phyloP scores from a whole-genome alignment of 2,797 vertebrate species.

The Karalla daura region DNA sequence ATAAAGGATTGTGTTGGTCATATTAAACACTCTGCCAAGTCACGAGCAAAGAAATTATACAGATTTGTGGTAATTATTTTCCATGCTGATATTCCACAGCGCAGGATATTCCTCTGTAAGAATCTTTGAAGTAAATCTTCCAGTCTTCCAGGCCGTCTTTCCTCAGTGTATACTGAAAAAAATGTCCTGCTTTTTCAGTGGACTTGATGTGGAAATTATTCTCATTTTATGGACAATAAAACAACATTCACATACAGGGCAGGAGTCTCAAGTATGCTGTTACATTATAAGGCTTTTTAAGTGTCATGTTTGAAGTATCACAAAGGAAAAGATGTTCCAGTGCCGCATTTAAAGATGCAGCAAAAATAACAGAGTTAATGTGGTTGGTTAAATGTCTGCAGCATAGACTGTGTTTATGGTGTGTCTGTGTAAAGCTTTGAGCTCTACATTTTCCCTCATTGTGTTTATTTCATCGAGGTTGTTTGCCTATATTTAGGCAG shows the following conservation, averaged over 20 bases:
- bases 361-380: too few relatives aligned
- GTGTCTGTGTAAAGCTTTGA: too few relatives aligned
- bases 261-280: too few relatives aligned
- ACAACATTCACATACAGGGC: too few relatives aligned
- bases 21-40: not conserved
- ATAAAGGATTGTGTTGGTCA: not conserved
- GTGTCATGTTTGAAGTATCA: not conserved
- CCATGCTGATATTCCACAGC: not conserved
- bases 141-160: not conserved
- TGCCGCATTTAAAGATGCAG: too few relatives aligned
- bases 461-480: not conserved
- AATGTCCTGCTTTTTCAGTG: too few relatives aligned
- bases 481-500: slow-evolving; percentile 1
- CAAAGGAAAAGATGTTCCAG: not conserved
- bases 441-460: not conserved
- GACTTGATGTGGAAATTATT: too few relatives aligned
- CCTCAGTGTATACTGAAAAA: not conserved
- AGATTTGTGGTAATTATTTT: slow-evolving; percentile 18
- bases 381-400: too few relatives aligned
- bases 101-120: not conserved
- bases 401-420: too few relatives aligned
- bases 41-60: slow-evolving; percentile 1
- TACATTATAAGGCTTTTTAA: not conserved
- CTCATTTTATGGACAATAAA: too few relatives aligned
- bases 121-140: not conserved